A percentile compares a stretch with the other conserved stretches of the same genome.
phyloP scores from a whole-genome alignment of 2,888 invertebrate genomes.

The Thecophora atra region DNA sequence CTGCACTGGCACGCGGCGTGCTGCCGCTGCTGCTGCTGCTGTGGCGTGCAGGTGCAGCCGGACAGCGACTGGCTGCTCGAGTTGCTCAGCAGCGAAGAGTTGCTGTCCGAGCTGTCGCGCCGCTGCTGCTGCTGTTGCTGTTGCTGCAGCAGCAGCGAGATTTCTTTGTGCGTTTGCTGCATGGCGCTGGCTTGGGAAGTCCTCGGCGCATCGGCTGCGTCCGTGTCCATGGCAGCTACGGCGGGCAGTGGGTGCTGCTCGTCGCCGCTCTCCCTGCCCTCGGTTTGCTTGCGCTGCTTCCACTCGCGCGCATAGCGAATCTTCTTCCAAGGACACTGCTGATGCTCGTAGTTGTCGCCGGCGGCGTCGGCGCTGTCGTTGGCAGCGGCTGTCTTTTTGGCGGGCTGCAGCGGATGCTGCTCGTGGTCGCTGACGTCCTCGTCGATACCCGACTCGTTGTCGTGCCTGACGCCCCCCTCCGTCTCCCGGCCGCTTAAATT shows the following conservation, averaged over 20 bases:
- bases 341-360: conserved; percentile 54
- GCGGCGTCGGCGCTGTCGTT: conserved; percentile 20
- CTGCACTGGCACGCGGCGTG: conserved; percentile 53
- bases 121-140: conserved; percentile 57
- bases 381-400: conserved; percentile 35
- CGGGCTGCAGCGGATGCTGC: conserved; percentile 21
- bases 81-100: conserved; percentile 64
- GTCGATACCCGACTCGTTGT: conserved; percentile 57
- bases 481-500: conserved; percentile 30
- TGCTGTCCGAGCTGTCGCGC: conserved; percentile 65
- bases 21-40: conserved; percentile 58
- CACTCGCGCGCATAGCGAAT: conserved; percentile 65
- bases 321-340: conserved; percentile 66
- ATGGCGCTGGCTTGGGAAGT: conserved; percentile 39
- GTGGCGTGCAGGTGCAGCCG: conserved; percentile 57
- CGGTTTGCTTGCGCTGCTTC: conserved; percentile 61
- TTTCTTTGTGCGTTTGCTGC: conserved; percentile 51
- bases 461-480: conserved; percentile 40
- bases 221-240: conserved; percentile 49
- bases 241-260: conserved; percentile 44
- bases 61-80: conserved; percentile 58
- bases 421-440: conserved; percentile 56
- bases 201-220: conserved; percentile 25
- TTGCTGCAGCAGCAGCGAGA: conserved; percentile 52
- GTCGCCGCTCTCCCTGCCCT: conserved; percentile 44